Base-by-base conservation (phyloP, 2,888 invertebrate species). In the Oeneis ivallda region DNA sequence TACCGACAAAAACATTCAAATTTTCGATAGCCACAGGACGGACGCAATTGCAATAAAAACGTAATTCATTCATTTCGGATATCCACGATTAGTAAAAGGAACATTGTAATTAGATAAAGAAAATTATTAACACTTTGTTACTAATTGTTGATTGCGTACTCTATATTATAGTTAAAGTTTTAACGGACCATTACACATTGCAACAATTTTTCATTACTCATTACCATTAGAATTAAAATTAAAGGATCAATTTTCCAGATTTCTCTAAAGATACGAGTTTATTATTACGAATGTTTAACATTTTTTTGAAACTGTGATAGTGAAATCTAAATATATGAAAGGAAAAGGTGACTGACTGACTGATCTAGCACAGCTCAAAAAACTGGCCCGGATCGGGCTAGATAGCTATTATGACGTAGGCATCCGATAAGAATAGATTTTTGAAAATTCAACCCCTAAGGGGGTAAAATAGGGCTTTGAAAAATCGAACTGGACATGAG, bases 1-100 rank as follows among this genome's bases (percentile, higher is more conserved):
- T 32, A 53, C 37, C 37, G 37, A 13, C 37, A 58, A 64, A 50
- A 54, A 62, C 41, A 62, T 37, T 37, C 13, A 56, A 43, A 50
- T 19, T 49, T 54, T 49, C 15, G 59, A 13, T 34, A 59, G 49
- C 13, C n/a, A 62, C 62, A 49, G 68, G 65, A 62, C 43, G 59
- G 49, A 37, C 15, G 13, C 43, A 17, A 50, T 45, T 50, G 19
- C 34, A 58, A 56, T 57, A 60, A 32, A 3, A 26, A 49, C 47
- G 50, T 37, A 59, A 67, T 56, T 58, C 34, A 68, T 59, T 62
- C 45, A 26, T 54, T 62, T 41, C 62, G 59, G 68, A 68, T 65
- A 59, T 62, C 32, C 37, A 54, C 45, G 9, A 65, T 62, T 65
- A 68, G 52, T 32, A 15, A 50, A 52, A 65, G 62, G 65, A 62